Percentiles rank a stretch among this genome's conserved stretches.
phyloP scores from a whole-genome alignment of 2,797 vertebrate species.

The Benthosema pterotum region DNA sequence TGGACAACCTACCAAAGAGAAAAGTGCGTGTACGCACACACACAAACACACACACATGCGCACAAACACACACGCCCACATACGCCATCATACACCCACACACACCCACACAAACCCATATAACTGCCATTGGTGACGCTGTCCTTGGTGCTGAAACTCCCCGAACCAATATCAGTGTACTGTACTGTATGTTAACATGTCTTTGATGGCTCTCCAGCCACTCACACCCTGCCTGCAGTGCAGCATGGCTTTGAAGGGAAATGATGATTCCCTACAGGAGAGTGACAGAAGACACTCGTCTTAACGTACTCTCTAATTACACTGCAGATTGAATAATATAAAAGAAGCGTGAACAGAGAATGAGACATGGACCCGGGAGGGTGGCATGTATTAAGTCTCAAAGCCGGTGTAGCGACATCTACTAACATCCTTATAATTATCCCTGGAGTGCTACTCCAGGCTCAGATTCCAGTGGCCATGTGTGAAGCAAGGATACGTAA shows the following conservation, averaged over 20 bases:
- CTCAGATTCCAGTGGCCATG: constrained; percentile 18
- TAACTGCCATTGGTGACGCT: constrained; percentile 10
- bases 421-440: constrained; percentile 53
- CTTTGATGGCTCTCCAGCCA: constrained; percentile 36
- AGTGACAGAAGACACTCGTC: constrained; percentile 10
- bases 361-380: constrained; percentile 31
- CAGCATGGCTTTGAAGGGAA: constrained; percentile 16
- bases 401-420: constrained; percentile 30
- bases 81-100: too few relatives aligned
- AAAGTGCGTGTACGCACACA: too few relatives aligned
- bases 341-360: constrained; percentile 31
- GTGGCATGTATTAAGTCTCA: constrained; percentile 29
- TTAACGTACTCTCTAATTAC: constrained; percentile 44
- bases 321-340: constrained; percentile 45
- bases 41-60: too few relatives aligned
- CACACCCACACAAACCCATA: neutral
- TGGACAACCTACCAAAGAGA: too few relatives aligned
- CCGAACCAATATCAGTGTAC: constrained; percentile 49
- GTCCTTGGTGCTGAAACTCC: constrained; percentile 55
- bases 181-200: constrained; percentile 27
- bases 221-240: constrained; percentile 15
- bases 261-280: constrained; percentile 19
- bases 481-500: constrained; percentile 37
- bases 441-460: constrained; percentile 26
- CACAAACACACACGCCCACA: too few relatives aligned